Evolutionary conservation across 2,113 vertebrate species (phyloP).

Genomic region (Choloepus hoffmanni): DNA sequence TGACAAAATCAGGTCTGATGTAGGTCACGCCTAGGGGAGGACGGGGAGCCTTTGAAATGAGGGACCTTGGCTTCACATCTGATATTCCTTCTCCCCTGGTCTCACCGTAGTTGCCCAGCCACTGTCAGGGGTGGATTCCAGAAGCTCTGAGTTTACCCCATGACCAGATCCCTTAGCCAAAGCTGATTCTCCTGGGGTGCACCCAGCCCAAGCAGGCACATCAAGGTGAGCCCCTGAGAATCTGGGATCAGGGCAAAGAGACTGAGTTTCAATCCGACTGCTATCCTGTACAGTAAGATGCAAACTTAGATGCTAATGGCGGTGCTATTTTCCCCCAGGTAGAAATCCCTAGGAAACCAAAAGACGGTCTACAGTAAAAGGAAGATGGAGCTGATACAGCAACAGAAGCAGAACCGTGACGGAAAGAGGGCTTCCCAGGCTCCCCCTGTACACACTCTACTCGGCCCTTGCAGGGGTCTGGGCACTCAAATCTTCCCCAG

Average conservation of each 20-base stretch:
- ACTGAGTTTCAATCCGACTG: neutral
- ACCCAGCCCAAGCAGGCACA: neutral
- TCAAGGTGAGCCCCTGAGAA: neutral
- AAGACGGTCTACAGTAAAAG: neutral
- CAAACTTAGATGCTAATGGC: neutral
- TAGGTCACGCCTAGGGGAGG: neutral
- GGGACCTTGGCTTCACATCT: neutral
- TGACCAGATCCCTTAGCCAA: neutral
- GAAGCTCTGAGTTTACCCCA: neutral
- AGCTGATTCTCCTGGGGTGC: neutral
- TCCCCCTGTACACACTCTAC: too few relatives aligned
- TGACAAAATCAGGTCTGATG: neutral
- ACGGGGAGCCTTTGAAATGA: neutral
- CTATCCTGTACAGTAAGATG: neutral
- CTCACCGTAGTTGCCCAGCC: neutral
- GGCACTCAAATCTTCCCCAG: too few relatives aligned
- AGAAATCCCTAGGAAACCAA: neutral
- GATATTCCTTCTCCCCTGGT: neutral
- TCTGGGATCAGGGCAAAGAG: neutral
- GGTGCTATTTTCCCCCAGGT: neutral
- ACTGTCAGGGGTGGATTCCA: neutral
- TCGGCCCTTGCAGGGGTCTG: too few relatives aligned
- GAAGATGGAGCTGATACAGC: fast-evolving
- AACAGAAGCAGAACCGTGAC: neutral
- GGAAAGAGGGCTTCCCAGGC: neutral